Conservation (phyloP, 2,797 vertebrate species). For the Arvicola amphibius region DNA sequence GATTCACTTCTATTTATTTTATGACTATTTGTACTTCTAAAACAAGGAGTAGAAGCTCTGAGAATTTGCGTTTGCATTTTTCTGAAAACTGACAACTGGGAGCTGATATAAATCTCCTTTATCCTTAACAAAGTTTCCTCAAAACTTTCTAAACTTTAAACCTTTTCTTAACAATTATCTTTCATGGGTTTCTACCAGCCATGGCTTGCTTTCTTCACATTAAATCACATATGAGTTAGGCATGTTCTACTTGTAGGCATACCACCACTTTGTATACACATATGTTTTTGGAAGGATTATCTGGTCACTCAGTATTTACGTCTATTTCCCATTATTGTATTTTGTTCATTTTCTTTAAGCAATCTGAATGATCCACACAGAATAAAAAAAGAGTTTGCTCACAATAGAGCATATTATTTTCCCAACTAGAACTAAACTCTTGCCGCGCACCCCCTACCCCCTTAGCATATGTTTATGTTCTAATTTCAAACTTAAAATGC, state of each 20-base stretch:
- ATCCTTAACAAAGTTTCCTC: not conserved
- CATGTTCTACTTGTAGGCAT: not conserved
- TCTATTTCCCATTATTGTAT: not conserved
- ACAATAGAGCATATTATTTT: not conserved
- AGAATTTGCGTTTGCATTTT: not conserved
- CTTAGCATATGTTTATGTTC: not conserved
- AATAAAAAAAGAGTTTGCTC: slow-evolving; percentile 42
- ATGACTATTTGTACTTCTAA: not conserved
- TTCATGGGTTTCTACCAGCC: not conserved
- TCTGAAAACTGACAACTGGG: not conserved
- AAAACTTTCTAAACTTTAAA: not conserved
- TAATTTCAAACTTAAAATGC: slow-evolving; percentile 1
- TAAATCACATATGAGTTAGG: not conserved
- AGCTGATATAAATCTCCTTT: not conserved
- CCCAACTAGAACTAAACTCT: slow-evolving; percentile 41
- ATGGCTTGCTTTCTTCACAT: not conserved
- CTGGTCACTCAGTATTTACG: not conserved
- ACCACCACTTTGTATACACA: not conserved
- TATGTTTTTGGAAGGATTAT: slow-evolving; percentile 12
- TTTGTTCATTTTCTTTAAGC: slow-evolving; percentile 35
- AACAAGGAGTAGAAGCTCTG: not conserved
- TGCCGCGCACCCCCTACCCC: too few relatives aligned
- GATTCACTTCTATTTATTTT: not conserved
- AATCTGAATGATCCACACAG: not conserved
- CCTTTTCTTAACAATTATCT: not conserved